Evolutionary conservation across 2,888 invertebrate species (phyloP), one percentile per base, ranked within the genome.

Genomic region (Xestia sexstrigata): DNA sequence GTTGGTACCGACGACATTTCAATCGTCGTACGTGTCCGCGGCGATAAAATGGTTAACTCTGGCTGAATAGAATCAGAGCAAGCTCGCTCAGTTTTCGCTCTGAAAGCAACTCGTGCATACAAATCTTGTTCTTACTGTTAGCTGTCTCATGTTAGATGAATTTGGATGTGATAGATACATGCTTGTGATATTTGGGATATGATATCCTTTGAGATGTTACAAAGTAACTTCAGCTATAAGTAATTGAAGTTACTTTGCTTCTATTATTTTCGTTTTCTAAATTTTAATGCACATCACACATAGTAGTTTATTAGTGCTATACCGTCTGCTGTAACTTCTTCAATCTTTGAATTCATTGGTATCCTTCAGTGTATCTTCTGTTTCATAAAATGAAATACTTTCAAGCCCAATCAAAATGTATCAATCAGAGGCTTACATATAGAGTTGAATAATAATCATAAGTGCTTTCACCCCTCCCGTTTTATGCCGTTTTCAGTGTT

Each of bases 1-100:
- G 73, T 39, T 69, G 42, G 55, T 47, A 42, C 60, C 55, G 65
- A 58, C 70, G 74, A 79, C 63, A 74, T 81, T 81, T 84, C 83
- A 81, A 69, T 84, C 73, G 75, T 45, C 62, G 69, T 65, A 76
- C 75, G 71, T 73, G 73, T 62, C 69, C 71, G 62, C 45, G 35
- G 26, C 58, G 62, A 63, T 72, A 70, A 69, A 76, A 77, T 76
- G 42, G 58, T 74, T 72, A 58, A 60, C 62, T 60, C 60, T 55
- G 52, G 15, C 23, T 39, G 62, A 65, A 49, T 73, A 63, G 45
- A 67, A 76, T 47, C 63, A 23, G 55, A 70, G 35, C 60, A n/a
- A 52, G 42, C 20, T 60, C 26, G 20, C 13, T 71, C 49, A 45
- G 3, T 67, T 70, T 55, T 62, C 62, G 42, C 49, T 63, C 55